Evolutionary conservation across 1,140 invertebrate species (phyloP), one percentile per base, ranked within the genome.

Genomic region (Aleiodes sp.): DNA sequence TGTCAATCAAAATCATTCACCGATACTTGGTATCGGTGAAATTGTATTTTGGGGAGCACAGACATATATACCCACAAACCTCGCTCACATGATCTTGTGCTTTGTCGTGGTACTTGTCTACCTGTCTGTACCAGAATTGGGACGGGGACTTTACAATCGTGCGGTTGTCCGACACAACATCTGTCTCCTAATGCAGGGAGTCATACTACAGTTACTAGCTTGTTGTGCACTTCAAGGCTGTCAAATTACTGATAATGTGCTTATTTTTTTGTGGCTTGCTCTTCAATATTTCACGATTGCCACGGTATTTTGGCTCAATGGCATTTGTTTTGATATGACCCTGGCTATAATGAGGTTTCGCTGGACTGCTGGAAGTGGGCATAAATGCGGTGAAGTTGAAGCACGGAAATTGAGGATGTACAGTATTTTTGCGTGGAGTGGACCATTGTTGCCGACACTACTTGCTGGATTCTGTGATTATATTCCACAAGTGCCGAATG

Each of bases 281-380:
- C 56, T 80, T 14, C 82, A 83, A 56, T 84, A 71, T 29, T 84
- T 83, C 52, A 82, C 81, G 0, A 69, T 78, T 14, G 65, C 82
- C 0, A 78, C 81, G 0, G 78, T 78, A 0, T 82, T 82, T 26
- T 83, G 82, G 82, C 52, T 83, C 7, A 82, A 83, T 62, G 76
- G 80, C 0, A 76, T 82, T 6, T 81, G 80, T 12, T 79, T 81
- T 61, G 81, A 82, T 39, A 83, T 82, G 78, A 81, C 80, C 0
- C 26, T 78, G 31, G 76, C 76, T 1, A 82, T 83, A 24, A 82
- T 76, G 0, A 70, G 73, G 8, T 78, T 80, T 14, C 73, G 74
- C 7, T 80, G 80, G 80, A 68, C 76, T 59, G 19, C 61, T 6
- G 70, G 65, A 9, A 59, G 33, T 9, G 39, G 57, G 7, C 56